phyloP scores from a whole-genome alignment of 2,888 invertebrate genomes.

The Buathra laborator region DNA sequence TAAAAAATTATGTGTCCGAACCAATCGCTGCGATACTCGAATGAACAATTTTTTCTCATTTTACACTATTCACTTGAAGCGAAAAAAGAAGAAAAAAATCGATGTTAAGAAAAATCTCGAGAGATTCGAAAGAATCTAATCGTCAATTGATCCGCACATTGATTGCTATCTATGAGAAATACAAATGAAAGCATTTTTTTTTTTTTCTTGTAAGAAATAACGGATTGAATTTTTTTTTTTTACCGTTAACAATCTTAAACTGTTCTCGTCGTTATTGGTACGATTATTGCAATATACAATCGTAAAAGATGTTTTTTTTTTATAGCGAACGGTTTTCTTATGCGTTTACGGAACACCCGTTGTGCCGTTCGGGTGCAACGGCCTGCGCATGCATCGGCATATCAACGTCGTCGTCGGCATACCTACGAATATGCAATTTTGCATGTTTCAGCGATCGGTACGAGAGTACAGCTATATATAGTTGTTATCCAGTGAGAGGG shows the following conservation, averaged over 20 bases:
- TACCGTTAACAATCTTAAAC: too few species aligned
- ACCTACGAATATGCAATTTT: constrained; percentile 69
- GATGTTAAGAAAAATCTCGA: background rate
- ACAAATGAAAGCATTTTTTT: too few species aligned
- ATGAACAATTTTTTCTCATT: background rate
- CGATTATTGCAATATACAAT: background rate
- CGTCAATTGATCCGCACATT: too few species aligned
- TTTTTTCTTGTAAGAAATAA: too few species aligned
- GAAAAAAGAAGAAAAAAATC: too few species aligned
- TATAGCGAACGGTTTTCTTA: background rate
- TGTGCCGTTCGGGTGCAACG: constrained; percentile 47
- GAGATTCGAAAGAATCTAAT: too few species aligned
- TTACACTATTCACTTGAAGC: background rate
- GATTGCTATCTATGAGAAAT: too few species aligned
- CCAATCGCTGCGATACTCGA: background rate
- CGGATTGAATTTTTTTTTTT: too few species aligned
- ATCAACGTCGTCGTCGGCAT: constrained; percentile 41
- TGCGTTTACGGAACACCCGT: background rate
- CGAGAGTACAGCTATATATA: constrained; percentile 49
- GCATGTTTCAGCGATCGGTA: constrained; percentile 65
- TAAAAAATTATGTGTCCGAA: background rate
- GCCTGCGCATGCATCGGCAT: constrained; percentile 50
- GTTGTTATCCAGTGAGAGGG: constrained; percentile 28
- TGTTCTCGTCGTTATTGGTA: too few species aligned
- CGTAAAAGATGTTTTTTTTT: background rate